Percentiles rank a stretch among this genome's conserved stretches.
These are phyloP conservation scores for Pseudomyrmex cubaensis DNA, from an alignment of 1,140 invertebrate genomes.

Conservation along the genomic window DNA sequence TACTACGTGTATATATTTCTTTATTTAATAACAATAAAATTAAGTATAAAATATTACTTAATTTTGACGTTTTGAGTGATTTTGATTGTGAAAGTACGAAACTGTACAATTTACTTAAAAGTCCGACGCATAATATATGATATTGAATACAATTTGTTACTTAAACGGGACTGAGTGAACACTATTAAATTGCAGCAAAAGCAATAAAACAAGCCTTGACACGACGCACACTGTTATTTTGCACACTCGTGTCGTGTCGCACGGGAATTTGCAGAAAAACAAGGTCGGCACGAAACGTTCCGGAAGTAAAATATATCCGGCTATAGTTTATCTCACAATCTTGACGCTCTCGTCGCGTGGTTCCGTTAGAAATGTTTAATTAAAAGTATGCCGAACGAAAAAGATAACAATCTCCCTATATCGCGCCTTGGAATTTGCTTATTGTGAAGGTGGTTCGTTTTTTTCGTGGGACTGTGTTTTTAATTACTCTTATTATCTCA, in stretches of 20 bases:
- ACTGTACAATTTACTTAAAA: neutral
- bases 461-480: slow-evolving; percentile 39
- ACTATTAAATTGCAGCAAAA: neutral
- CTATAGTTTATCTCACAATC: slow-evolving; percentile 11
- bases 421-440: neutral
- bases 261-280: neutral
- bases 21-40: neutral
- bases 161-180: neutral
- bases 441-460: slow-evolving; percentile 1
- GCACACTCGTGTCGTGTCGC: neutral
- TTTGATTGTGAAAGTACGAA: neutral
- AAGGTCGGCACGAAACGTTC: slow-evolving; percentile 10
- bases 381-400: slow-evolving; percentile 2
- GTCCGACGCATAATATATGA: too few species aligned
- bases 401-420: slow-evolving; percentile 30
- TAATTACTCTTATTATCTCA: slow-evolving; percentile 17
- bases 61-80: neutral
- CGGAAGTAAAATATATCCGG: slow-evolving; percentile 43
- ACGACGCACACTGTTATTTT: neutral
- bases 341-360: neutral
- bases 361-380: slow-evolving; percentile 43
- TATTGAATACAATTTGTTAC: neutral
- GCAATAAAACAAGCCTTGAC: neutral
- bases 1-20: neutral
- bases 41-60: neutral